Evolutionary conservation across 2,113 vertebrate species (phyloP), one percentile per base, ranked within the genome.

Genomic region (Andinoacara biseriatus): DNA sequence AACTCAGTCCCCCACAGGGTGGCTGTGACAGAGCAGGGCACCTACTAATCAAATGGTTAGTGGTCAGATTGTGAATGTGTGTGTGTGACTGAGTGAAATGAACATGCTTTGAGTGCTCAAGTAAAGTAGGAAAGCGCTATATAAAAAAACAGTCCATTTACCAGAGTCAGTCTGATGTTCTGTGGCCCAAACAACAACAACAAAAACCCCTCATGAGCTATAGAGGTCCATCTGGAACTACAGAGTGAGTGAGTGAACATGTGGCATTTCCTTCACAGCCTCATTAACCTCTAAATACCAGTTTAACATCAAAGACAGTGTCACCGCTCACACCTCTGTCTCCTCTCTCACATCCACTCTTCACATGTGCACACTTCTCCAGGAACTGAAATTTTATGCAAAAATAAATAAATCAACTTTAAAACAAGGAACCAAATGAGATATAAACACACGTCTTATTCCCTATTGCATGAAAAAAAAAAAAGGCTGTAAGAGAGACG

Each of bases 211-310:
- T 24, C 9, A 13, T 24, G 9, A 11, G 11, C n/a, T 24, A 11
- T 5, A 58, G 58, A 59, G 24, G 52, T 38, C 38, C 10, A 10
- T 38, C 38, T 38, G 38, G 38, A 35, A 3, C 56, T 80, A 22
- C 62, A 29, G 17, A 24, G 54, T 3, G 60, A 15, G 31, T 26
- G 85, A 83, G 88, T 69, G 83, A 84, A 81, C 40, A 87, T 49
- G 22, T 43, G 82, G 90, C 46, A 61, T 89, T 90, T 92, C 81
- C 87, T 82, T 89, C 92, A 90, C 91, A 89, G 90, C 90, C 91
- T 95, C 93, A 95, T 94, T 94, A 94, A 94, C 90, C 91, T 93
- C 93, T 92, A 94, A 95, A 94, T 87, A 87, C 93, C 61, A 52
- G 92, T 92, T 94, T 85, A 92, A 93, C 93, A 93, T 95, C 94